Evolutionary conservation across 1,140 invertebrate species (phyloP), one percentile per base, ranked within the genome.

Genomic region (Drosophila melanogaster): DNA sequence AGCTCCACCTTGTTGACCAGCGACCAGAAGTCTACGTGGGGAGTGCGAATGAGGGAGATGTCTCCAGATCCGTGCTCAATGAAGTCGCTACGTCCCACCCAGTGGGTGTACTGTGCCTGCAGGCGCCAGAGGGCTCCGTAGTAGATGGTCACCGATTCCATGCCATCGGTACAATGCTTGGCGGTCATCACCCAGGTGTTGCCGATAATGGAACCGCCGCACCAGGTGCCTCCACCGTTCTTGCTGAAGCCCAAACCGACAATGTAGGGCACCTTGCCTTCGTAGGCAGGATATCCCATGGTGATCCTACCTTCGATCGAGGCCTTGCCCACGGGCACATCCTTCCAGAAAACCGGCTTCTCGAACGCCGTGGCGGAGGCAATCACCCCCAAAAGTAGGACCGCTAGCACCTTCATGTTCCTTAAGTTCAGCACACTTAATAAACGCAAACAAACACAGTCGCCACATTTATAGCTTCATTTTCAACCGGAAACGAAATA

Each of bases 171-270:
- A 30, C 90, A 91, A 33, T 92, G 90, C 40, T 62, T 77, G 26
- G 81, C 81, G 4, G 93, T 93, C 11, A 92, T 67, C 11, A 94
- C 94, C 60, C 92, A 92, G 44, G 93, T 92, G 26, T 94, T 89
- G 64, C 92, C 93, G 10, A 95, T 93, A 53, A 95, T 79, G 22
- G 94, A 94, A 17, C 94, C 95, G 6, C 95, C 92, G 93, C 73
- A 92, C 93, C 47, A 92, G 69, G 57, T 94, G 91, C 84, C 79
- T 92, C 51, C 78, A 93, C 93, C 93, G 93, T 64, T 35, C 46
- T n/a, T n/a, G 24, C 47, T 49, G 47, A 46, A 87, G 58, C 33
- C 38, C 50, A 71, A 66, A 15, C 40, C 55, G 7, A 92, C 93
- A 61, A 93, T 93, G 51, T 93, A 93, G 10, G 94, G 93, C 43